Base-by-base conservation (phyloP, 1,140 invertebrate genomes). In the Cryptotermes secundus region DNA sequence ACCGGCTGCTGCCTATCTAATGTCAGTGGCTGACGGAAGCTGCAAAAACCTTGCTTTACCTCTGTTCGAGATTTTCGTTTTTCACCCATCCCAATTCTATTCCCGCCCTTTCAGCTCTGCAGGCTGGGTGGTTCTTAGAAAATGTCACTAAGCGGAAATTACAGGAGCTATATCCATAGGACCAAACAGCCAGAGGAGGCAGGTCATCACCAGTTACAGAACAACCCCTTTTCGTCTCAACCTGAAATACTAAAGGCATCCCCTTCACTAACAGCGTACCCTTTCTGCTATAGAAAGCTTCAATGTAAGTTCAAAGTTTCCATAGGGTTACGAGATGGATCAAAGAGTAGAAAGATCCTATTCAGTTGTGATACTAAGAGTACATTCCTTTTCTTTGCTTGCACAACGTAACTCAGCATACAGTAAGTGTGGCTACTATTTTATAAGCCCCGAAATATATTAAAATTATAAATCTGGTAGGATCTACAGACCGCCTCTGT, bases 131-230 rank as follows among this genome's bases (percentile, higher is more conserved):
- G 59, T 31, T 72, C 59, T 72, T 31, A 72, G 59, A 72, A 72
- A 72, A 72, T 72, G 59, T 72, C 59, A 72, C 59, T 31, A 72
- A 31, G 59, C 59, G 59, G 59, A 72, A 72, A 72, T 72, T 72
- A 31, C 59, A 72, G 26, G 0, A n/a, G n/a, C 59, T 6, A 72
- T 72, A 72, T 72, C n/a, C 59, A 72, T n/a, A 72, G 59, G 26
- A 72, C 59, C 59, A 2, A 72, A 72, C 59, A 72, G n/a, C 59
- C n/a, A 16, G 3, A n/a, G 26, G 16, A 22, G 53, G 53, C 53
- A 72, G 59, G n/a, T 72, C 59, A 72, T 72, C 59, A 72, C 59
- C 2, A 72, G 59, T 49, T 49, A 49, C 45, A 49, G 45, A 49
- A 19, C 7, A 72, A 31, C 59, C 59, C 59, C 59, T 72, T 72